Evolutionary conservation across 1,140 invertebrate species (phyloP).

Genomic region (Neodiprion virginianus): DNA sequence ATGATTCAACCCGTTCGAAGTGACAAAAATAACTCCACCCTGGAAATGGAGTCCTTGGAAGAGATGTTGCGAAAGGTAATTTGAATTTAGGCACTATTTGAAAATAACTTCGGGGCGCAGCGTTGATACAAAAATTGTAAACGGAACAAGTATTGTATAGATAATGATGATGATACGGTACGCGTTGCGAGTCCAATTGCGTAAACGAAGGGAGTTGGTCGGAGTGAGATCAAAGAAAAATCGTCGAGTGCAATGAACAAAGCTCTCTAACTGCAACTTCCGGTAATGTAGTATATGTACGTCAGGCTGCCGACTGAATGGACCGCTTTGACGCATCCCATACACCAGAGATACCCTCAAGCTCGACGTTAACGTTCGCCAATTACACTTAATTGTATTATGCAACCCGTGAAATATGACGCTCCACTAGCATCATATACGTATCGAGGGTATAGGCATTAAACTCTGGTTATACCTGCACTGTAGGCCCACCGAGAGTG

Average conservation of each 20-base stretch:
- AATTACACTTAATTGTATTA: no score
- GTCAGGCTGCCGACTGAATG: conserved; percentile 37
- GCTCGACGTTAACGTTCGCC: no score
- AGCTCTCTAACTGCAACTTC: conserved; percentile 50
- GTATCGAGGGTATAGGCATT: no score
- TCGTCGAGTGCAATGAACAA: conserved; percentile 27
- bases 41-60: conserved; percentile 81
- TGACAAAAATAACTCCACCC: conserved; percentile 73
- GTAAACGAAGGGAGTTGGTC: neutral
- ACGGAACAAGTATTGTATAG: no score
- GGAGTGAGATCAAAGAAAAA: conserved; percentile 17
- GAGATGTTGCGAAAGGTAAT: conserved; percentile 83
- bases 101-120: no score
- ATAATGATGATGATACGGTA: no score
- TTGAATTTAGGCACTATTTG: neutral
- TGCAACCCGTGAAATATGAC: no score
- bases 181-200: neutral
- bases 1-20: conserved; percentile 61
- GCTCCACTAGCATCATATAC: no score
- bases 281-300: conserved; percentile 34
- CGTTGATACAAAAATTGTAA: no score
- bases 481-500: no score
- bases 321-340: conserved; percentile 44
- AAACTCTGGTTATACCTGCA: no score
- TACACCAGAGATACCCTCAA: neutral